Percentiles rank a stretch among this genome's conserved stretches.
Conservation (phyloP, 2,888 invertebrate species). For the Pandemis heparana region DNA sequence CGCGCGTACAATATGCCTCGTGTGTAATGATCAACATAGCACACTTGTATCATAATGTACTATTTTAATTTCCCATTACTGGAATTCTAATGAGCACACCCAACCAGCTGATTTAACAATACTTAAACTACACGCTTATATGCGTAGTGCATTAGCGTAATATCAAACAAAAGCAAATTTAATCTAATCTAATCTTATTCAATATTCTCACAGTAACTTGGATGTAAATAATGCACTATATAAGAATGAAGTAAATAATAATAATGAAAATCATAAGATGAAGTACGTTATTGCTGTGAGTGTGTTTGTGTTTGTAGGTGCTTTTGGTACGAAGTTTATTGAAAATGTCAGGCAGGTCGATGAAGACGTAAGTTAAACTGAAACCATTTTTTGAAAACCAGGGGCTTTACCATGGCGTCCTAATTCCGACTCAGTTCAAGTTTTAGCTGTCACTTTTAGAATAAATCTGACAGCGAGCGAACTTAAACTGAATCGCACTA, state of each 20-base stretch:
- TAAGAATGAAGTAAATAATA: neutral
- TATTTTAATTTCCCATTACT: too few species aligned
- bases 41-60: too few species aligned
- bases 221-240: conserved; percentile 5
- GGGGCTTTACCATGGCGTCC: too few species aligned
- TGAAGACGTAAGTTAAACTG: neutral
- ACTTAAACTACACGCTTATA: neutral
- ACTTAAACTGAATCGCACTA: too few species aligned
- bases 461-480: too few species aligned
- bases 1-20: too few species aligned
- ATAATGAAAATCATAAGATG: neutral
- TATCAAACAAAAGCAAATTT: conserved; percentile 48
- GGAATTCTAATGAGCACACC: neutral
- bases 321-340: neutral
- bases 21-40: too few species aligned
- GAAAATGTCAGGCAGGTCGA: neutral
- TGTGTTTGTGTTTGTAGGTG: neutral
- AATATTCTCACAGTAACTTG: conserved; percentile 1
- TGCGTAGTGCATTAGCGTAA: conserved; percentile 1
- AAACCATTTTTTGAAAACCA: neutral
- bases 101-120: neutral
- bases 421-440: too few species aligned
- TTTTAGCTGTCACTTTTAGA: too few species aligned
- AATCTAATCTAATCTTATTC: conserved; percentile 11
- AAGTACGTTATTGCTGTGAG: neutral